Base-by-base conservation (phyloP, 2,888 invertebrate genomes). In the Diarsia dahlii region DNA sequence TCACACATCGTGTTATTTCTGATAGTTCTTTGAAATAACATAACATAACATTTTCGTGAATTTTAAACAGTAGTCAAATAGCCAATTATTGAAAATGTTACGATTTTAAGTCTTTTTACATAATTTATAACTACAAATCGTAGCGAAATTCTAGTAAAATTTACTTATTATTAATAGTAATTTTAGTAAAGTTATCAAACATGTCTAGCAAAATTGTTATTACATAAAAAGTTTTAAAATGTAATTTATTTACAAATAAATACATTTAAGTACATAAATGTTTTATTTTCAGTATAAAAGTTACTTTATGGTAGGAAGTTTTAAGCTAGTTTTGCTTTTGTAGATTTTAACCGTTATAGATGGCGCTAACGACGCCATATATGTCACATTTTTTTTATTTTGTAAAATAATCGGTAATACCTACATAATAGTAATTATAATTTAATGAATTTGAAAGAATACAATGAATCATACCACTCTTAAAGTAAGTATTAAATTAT, bases 141-240 rank as follows among this genome's bases (percentile, higher is more conserved):
- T 63, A 80, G 63, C 46, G 23, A 84, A 84, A 74, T 54, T 79
- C 23, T 70, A 63, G 34, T 58, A 69, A 71, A 77, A 50, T 58
- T 52, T 39, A 58, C 50, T 63, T 70, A 82, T 48, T 46, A 63
- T 46, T 60, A 39, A 48, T 50, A 56, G 4, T 58, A 39, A 54
- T 28, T 70, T 77, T 60, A 69, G 34, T 66, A 77, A 76, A 82
- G n/a, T 77, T 62, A 39, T 54, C n/a, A 58, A 70, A 81, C 23
- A 70, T n/a, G 8, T 48, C 28, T 73, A 54, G 28, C 15, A 18
- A 28, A 3, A n/a, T 45, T 50, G 69, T 60, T 60, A 48, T 13
- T 13, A 48, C 71, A 73, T 80, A 12, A 66, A 34, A 39, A 45
- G 0, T 20, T 54, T 50, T 63, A 45, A 58, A 34, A 34, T 48